A percentile compares a stretch with the other conserved stretches of the same genome.
These are phyloP conservation scores for Scolopax bukidnonensis DNA, from an alignment of 2,797 vertebrate species.

Conservation along the genomic window DNA sequence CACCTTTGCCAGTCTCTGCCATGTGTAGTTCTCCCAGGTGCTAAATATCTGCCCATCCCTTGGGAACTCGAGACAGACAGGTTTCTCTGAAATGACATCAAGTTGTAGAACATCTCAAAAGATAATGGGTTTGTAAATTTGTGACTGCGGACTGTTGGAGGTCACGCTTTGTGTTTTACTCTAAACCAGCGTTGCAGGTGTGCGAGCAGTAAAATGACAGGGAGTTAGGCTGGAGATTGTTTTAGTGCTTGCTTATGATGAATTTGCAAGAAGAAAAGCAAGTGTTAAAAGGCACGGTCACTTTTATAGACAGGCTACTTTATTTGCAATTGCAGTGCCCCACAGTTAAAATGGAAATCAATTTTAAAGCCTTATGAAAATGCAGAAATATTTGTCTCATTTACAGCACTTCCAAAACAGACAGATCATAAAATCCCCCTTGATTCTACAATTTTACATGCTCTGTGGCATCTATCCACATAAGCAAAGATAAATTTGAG, in stretches of 20 bases:
- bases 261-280: conserved; percentile 14
- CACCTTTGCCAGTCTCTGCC: neutral
- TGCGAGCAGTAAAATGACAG: neutral
- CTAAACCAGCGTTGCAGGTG: neutral
- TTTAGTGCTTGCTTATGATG: neutral
- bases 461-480: neutral
- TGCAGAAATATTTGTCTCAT: conserved; percentile 61
- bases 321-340: conserved; percentile 54
- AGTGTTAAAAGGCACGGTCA: conserved; percentile 38
- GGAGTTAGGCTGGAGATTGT: neutral
- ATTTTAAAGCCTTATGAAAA: conserved; percentile 65
- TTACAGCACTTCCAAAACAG: conserved; percentile 55
- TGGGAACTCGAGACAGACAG: conserved; percentile 32
- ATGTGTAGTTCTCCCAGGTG: conserved; percentile 53
- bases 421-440: conserved; percentile 47
- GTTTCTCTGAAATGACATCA: neutral
- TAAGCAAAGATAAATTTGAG: neutral
- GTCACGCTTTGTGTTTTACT: neutral
- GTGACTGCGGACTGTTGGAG: neutral
- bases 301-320: conserved; percentile 60
- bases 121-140: neutral
- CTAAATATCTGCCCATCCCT: neutral
- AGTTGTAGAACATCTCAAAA: neutral
- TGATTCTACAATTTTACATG: conserved; percentile 36
- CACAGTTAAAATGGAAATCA: conserved; percentile 62